Base-by-base conservation (phyloP, 2,888 invertebrate species). In the Pristionchus entomophagus region DNA sequence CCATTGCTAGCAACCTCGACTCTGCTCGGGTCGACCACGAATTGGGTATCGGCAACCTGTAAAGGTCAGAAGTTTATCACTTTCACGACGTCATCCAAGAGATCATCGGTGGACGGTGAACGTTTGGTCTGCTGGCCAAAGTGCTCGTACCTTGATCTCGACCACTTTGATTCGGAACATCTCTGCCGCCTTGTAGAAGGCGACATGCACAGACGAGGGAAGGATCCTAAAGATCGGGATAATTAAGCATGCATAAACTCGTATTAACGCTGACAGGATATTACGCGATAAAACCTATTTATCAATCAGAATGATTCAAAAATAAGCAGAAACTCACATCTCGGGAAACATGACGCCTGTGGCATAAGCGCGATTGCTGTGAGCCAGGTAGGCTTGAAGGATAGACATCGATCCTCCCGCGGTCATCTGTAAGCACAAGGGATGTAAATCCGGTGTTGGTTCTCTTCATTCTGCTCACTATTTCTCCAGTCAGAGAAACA, bases 341-440 rank as follows among this genome's bases (percentile, higher is more conserved):
- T 98, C 97, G 0, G 99, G 98, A 89, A 95, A 95, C n/a, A 94
- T 95, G 85, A 98, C 96, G 6, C 98, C 97, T 91, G 95, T 95
- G 10, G 95, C 94, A 91, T 96, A 95, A 0, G 96, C 97, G 94
- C 96, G 96, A 94, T 99, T 98, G 82, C 99, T 95, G 62, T 92
- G 91, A 0, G 99, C 97, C 94, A 98, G 97, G 94, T 97, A 97
- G 0, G 98, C 99, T 96, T 99, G 96, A 88, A 99, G 94, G 90
- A 99, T 98, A 22, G 98, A 98, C 94, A 99, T 99, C 0, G 99
- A 98, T 59, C 99, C 99, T 59, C 99, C 99, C 51, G 96, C 96
- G 1, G 98, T 97, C 95, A 99, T 96, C 97, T 98, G 93, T 38
- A 85, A 73, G 17, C 12, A 56, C n/a, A n/a, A n/a, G n/a, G n/a